phyloP scores from a whole-genome alignment of 2,888 invertebrate species.

The Ectemnius cavifrons region DNA sequence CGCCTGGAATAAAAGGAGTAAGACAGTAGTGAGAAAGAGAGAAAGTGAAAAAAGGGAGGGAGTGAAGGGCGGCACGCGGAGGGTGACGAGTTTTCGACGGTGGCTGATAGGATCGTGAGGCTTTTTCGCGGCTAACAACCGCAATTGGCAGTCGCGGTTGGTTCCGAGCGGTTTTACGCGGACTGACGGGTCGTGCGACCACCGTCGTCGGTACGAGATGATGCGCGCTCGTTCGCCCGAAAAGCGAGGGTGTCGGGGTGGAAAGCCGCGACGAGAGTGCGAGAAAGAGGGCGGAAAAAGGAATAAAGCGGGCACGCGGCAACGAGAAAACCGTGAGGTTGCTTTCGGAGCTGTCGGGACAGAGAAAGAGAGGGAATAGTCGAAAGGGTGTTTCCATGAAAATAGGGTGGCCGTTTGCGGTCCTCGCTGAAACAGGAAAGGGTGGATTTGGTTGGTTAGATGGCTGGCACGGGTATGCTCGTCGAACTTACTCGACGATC shows the following conservation, averaged over 20 bases:
- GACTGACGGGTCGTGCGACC: slow-evolving; percentile 11
- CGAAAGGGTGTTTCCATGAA: slow-evolving; percentile 19
- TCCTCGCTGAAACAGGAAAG: slow-evolving; percentile 34
- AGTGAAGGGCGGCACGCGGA: background rate
- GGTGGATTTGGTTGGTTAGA: slow-evolving; percentile 8
- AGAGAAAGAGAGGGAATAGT: slow-evolving; percentile 28
- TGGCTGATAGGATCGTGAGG: slow-evolving; percentile 46
- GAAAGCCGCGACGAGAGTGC: background rate
- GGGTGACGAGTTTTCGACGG: slow-evolving; percentile 3
- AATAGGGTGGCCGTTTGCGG: slow-evolving; percentile 32
- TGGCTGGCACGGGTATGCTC: too few relatives aligned
- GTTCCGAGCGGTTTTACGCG: background rate
- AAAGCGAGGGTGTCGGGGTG: background rate
- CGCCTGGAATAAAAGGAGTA: too few relatives aligned
- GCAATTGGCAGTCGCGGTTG: slow-evolving; percentile 17
- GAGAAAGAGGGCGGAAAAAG: slow-evolving; percentile 9
- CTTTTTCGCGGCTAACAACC: slow-evolving; percentile 62
- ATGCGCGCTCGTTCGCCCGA: background rate
- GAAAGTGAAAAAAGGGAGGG: background rate
- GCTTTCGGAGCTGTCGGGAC: slow-evolving; percentile 46
- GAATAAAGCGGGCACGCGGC: slow-evolving; percentile 26
- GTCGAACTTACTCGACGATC: background rate
- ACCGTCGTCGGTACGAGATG: background rate
- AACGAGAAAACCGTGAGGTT: slow-evolving; percentile 56
- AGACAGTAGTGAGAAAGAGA: background rate